phyloP scores from a whole-genome alignment of 2,888 invertebrate genomes.

The Deilephila elpenor region DNA sequence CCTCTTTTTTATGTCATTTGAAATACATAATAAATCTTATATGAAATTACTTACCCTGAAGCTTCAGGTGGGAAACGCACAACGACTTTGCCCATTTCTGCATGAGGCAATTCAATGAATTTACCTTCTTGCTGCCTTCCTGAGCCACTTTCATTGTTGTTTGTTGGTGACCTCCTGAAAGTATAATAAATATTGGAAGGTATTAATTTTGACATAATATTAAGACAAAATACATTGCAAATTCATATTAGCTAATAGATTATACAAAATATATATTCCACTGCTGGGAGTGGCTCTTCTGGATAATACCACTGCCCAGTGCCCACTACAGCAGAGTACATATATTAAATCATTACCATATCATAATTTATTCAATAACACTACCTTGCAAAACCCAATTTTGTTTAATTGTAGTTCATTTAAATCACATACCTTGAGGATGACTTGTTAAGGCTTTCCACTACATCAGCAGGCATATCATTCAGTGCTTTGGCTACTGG shows the following conservation, averaged over 20 bases:
- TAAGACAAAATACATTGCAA: too few relatives aligned
- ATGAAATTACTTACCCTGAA: conserved; percentile 95
- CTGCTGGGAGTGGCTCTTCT: too few relatives aligned
- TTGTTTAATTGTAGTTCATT: not conserved
- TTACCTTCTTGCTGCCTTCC: conserved; percentile 95
- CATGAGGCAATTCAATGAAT: conserved; percentile 97
- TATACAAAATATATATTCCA: too few relatives aligned
- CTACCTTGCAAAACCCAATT: too few relatives aligned
- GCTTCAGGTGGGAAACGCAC: conserved; percentile 99
- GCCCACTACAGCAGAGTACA: too few relatives aligned
- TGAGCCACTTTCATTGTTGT: conserved; percentile 58
- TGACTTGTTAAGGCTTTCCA: conserved; percentile 59
- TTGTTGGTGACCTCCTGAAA: conserved; percentile 66
- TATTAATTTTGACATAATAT: too few relatives aligned
- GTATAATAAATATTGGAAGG: not conserved
- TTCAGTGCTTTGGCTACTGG: conserved; percentile 83
- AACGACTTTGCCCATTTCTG: conserved; percentile 98
- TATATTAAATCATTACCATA: too few relatives aligned
- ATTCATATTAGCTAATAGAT: too few relatives aligned
- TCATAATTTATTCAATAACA: too few relatives aligned
- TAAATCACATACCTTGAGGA: conserved; percentile 58
- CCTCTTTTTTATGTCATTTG: too few relatives aligned
- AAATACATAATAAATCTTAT: too few relatives aligned
- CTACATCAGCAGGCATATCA: conserved; percentile 82
- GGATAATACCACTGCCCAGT: too few relatives aligned